phyloP scores from a whole-genome alignment of 2,113 vertebrate genomes.

The Cyprinus carpio region DNA sequence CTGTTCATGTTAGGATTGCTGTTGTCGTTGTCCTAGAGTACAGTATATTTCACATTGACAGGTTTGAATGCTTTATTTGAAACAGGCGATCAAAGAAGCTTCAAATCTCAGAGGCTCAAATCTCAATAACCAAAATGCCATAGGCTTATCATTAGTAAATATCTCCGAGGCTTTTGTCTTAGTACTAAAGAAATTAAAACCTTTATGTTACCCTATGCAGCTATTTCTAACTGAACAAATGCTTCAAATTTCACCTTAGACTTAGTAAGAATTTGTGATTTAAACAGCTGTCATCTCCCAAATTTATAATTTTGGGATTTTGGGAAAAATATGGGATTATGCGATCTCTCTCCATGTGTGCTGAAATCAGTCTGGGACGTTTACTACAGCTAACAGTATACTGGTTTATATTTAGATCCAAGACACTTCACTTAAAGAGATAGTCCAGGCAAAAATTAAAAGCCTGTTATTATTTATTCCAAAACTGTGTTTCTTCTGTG shows the following conservation, averaged over 20 bases:
- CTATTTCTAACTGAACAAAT: background rate
- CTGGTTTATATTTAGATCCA: background rate
- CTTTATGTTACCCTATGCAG: background rate
- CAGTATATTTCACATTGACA: background rate
- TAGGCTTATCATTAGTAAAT: background rate
- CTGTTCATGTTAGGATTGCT: background rate
- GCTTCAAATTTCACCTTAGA: background rate
- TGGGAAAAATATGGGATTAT: background rate
- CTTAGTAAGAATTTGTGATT: background rate
- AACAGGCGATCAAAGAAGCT: background rate
- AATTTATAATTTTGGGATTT: too few species aligned
- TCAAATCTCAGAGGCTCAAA: background rate
- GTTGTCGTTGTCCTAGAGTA: background rate
- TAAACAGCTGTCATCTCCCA: background rate
- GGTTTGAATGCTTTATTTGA: background rate
- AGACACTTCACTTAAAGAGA: background rate
- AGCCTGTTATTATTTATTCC: background rate
- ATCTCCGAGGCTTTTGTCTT: background rate
- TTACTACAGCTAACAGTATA: background rate
- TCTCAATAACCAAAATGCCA: too few species aligned
- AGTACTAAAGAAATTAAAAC: background rate
- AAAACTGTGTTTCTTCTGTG: background rate
- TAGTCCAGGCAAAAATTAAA: background rate
- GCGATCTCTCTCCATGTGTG: background rate
- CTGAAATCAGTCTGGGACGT: background rate